Evolutionary conservation across 2,797 vertebrate species (phyloP).

Genomic region (Pseudochirops cupreus): DNA sequence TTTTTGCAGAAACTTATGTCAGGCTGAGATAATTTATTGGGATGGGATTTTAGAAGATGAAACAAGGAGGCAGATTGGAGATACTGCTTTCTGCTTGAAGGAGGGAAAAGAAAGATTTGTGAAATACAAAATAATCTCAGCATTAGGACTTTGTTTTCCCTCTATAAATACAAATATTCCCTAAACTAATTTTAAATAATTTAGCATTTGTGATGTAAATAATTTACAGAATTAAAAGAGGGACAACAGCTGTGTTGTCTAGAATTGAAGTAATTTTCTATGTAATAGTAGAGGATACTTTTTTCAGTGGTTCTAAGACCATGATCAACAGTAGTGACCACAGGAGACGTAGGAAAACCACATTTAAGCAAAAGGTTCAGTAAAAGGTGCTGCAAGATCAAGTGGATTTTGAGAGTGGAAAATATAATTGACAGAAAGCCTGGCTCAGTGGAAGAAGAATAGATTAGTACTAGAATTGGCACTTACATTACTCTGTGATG

Average conservation of each 20-base stretch:
- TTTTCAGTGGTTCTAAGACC: conserved; percentile 21
- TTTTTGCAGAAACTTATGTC: conserved; percentile 38
- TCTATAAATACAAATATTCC: conserved; percentile 51
- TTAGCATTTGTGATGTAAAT: conserved; percentile 62
- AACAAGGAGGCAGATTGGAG: conserved; percentile 40
- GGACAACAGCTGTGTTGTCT: conserved; percentile 52
- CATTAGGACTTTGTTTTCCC: conserved; percentile 42
- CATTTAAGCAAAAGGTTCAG: conserved; percentile 38
- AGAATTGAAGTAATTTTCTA: background rate
- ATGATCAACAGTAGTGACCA: background rate
- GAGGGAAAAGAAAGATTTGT: conserved; percentile 35
- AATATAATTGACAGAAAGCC: background rate
- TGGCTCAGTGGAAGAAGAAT: conserved; percentile 8
- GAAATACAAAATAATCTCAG: conserved; percentile 45
- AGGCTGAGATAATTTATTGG: conserved; percentile 34
- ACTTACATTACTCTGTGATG: background rate
- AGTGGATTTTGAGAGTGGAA: background rate
- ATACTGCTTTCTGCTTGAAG: conserved; percentile 48
- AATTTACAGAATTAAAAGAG: conserved; percentile 58
- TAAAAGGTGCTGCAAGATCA: background rate
- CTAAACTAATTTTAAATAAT: conserved; percentile 61
- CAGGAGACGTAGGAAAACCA: background rate
- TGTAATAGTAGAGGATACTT: conserved; percentile 41
- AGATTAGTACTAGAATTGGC: background rate
- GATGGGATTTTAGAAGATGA: conserved; percentile 59